Conservation (phyloP, 2,888 invertebrate genomes). For the Baronia brevicornis region DNA sequence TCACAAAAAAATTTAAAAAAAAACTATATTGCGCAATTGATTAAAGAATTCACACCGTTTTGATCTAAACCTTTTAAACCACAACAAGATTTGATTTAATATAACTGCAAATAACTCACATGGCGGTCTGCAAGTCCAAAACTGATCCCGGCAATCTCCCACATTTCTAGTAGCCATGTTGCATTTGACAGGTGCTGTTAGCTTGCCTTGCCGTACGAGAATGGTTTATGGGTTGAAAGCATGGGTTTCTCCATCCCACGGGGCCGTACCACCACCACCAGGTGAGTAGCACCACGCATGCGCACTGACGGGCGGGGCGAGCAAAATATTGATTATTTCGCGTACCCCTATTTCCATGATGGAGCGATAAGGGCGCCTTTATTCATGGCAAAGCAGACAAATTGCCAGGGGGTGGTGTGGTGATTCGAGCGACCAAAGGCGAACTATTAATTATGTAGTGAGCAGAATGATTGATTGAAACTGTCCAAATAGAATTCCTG, state of each 20-base stretch:
- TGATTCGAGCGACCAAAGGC: constrained; percentile 40
- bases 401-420: constrained; percentile 48
- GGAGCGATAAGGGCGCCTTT: constrained; percentile 54
- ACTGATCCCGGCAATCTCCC: constrained; percentile 6
- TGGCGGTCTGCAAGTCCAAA: constrained; percentile 23
- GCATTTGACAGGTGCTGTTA: constrained; percentile 26
- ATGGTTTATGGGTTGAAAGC: constrained; percentile 49
- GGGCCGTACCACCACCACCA: constrained; percentile 61
- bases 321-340: constrained; percentile 62
- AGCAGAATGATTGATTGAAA: constrained; percentile 60
- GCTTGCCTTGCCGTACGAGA: constrained; percentile 37
- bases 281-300: constrained; percentile 57
- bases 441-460: constrained; percentile 65
- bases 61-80: neutral
- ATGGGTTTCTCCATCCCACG: constrained; percentile 45
- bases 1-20: neutral
- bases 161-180: constrained; percentile 11
- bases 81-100: neutral
- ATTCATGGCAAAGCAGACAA: constrained; percentile 55
- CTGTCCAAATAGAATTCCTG: constrained; percentile 30
- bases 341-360: constrained; percentile 58
- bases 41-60: neutral
- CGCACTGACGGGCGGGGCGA: constrained; percentile 56
- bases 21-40: neutral
- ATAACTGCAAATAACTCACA: constrained; percentile 24